A percentile compares a stretch with the other conserved stretches of the same genome.
Evolutionary conservation across 2,113 vertebrate species (phyloP).

Genomic region (Ochotona princeps): DNA sequence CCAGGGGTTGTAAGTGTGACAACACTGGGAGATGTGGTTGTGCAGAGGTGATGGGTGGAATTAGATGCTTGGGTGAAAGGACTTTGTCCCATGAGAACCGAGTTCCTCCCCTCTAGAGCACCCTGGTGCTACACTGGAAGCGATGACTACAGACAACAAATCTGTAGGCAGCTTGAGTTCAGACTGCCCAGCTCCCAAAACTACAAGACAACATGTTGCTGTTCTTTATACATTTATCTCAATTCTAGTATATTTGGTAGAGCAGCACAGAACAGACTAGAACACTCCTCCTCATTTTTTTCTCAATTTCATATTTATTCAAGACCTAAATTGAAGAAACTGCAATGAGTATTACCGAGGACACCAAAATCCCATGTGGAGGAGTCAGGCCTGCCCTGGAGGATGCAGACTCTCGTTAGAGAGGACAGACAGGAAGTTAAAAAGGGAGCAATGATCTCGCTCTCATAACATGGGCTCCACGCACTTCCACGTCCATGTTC

Average conservation of each 20-base stretch:
- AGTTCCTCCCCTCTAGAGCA: not conserved
- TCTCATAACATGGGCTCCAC: not conserved
- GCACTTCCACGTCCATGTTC: not conserved
- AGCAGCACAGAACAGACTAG: not conserved
- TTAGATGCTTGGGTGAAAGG: not conserved
- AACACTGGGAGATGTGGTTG: too few species aligned
- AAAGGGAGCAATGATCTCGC: not conserved
- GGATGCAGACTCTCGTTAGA: not conserved
- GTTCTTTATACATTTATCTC: not conserved
- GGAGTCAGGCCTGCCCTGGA: too few species aligned
- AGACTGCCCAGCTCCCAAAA: not conserved
- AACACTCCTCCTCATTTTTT: not conserved
- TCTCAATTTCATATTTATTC: not conserved
- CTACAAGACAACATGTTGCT: not conserved
- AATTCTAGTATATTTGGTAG: not conserved
- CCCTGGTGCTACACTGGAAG: not conserved
- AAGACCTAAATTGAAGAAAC: not conserved
- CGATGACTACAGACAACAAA: not conserved
- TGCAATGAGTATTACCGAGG: not conserved
- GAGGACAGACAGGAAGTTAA: not conserved
- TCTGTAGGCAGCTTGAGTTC: not conserved
- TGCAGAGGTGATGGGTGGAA: not conserved
- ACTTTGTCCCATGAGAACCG: not conserved
- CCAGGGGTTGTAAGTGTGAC: not conserved
- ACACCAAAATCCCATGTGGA: not conserved